Evolutionary conservation across 2,888 invertebrate species (phyloP).

Genomic region (Drosophila suboccidentalis): DNA sequence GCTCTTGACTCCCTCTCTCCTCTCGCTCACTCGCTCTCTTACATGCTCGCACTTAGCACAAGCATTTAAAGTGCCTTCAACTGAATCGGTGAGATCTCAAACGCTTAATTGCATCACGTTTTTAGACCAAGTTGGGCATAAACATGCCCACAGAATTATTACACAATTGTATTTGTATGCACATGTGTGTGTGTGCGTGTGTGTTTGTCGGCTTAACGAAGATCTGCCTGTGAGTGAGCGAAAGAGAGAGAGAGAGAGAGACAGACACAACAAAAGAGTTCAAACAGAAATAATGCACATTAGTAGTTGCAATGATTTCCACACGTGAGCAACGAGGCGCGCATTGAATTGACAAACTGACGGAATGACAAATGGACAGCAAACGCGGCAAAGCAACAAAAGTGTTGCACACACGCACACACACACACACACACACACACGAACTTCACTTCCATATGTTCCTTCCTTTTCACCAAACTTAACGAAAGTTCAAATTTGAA

Average conservation of each 20-base stretch:
- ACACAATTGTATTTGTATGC: constrained; percentile 72
- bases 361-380: constrained; percentile 30
- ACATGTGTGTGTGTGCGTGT: no score
- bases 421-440: no score
- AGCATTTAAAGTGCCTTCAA: constrained; percentile 52
- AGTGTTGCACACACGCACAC: not conserved
- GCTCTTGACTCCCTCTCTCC: not conserved
- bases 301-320: constrained; percentile 71
- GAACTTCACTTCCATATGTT: no score
- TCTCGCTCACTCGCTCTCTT: not conserved
- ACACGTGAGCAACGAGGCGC: constrained; percentile 60
- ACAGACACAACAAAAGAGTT: constrained; percentile 31
- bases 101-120: constrained; percentile 81
- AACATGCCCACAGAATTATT: constrained; percentile 64
- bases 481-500: no score
- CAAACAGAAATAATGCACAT: constrained; percentile 67
- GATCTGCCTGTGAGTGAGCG: not conserved
- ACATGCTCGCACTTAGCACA: constrained; percentile 17
- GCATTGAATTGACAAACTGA: constrained; percentile 48
- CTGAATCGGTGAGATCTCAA: constrained; percentile 56
- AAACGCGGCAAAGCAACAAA: constrained; percentile 2
- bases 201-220: not conserved
- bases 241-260: not conserved
- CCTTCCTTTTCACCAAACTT: no score
- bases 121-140: constrained; percentile 72